Conservation (phyloP, 2,113 vertebrate species). For the Malurus elegans region DNA sequence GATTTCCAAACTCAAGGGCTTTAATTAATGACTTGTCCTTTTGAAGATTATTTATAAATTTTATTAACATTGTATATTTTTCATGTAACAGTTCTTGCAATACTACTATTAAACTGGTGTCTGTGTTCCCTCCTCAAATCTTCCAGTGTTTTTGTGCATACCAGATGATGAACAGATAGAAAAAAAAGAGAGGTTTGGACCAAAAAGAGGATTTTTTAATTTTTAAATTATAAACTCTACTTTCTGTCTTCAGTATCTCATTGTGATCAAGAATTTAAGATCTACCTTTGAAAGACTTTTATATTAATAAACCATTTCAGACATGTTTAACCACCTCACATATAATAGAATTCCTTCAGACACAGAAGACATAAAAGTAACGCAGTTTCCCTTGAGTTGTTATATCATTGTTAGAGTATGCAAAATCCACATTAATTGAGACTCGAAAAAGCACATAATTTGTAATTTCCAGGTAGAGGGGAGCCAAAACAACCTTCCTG, state of each 20-base stretch:
- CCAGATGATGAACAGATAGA: background rate
- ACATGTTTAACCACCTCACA: constrained; percentile 2
- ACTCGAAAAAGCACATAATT: background rate
- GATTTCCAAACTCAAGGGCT: background rate
- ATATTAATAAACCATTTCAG: constrained; percentile 44
- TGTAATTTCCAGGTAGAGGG: background rate
- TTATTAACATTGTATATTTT: background rate
- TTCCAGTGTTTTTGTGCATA: background rate
- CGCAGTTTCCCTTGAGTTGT: background rate
- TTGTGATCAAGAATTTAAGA: constrained; percentile 37
- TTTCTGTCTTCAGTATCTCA: background rate
- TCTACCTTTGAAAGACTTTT: constrained; percentile 36
- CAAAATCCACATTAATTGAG: constrained; percentile 2
- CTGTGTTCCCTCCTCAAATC: background rate
- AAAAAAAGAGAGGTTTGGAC: background rate
- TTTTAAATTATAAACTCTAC: background rate
- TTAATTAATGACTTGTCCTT: background rate
- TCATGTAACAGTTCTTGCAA: background rate
- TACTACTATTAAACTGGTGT: background rate
- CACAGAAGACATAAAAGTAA: background rate
- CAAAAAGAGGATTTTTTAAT: background rate
- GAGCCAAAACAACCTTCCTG: background rate
- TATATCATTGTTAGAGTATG: background rate
- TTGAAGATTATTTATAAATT: background rate
- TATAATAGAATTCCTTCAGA: constrained; percentile 14